A percentile compares a stretch with the other conserved stretches of the same genome.
phyloP scores from a whole-genome alignment of 2,888 invertebrate species.

The Tachina lurida region DNA sequence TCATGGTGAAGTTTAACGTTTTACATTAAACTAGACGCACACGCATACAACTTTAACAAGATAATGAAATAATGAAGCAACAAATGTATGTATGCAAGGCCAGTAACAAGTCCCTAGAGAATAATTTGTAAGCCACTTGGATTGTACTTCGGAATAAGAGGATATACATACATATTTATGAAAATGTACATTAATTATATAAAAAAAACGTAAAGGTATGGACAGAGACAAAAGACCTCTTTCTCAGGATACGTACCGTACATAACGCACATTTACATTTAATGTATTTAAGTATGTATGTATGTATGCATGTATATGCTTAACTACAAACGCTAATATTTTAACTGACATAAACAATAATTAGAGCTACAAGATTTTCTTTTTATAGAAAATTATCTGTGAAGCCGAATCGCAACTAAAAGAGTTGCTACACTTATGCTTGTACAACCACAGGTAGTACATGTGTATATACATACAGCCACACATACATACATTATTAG shows the following conservation, averaged over 20 bases:
- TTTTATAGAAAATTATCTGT: no score
- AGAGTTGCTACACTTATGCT: no score
- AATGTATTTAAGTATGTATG: neutral
- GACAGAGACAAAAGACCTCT: slow-evolving; percentile 61
- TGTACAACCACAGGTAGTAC: no score
- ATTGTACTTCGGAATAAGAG: no score
- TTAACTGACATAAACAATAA: slow-evolving; percentile 36
- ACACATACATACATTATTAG: no score
- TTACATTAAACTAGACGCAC: slow-evolving; percentile 10
- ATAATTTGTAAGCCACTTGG: slow-evolving; percentile 79
- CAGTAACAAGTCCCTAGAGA: slow-evolving; percentile 75
- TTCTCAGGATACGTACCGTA: slow-evolving; percentile 44
- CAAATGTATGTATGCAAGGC: slow-evolving; percentile 1
- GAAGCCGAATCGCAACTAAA: no score
- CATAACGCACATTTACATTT: neutral
- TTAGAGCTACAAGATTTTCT: slow-evolving; percentile 22
- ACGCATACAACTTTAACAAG: neutral
- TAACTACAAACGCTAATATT: neutral
- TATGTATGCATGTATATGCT: neutral
- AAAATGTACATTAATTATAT: slow-evolving; percentile 70
- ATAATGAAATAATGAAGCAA: slow-evolving; percentile 1
- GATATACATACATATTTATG: slow-evolving; percentile 43
- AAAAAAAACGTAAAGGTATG: slow-evolving; percentile 1
- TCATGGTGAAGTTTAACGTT: slow-evolving; percentile 10
- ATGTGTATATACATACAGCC: no score